Evolutionary conservation across 2,888 invertebrate species (phyloP).

Genomic region (Drosophila nr. perissopoda): DNA sequence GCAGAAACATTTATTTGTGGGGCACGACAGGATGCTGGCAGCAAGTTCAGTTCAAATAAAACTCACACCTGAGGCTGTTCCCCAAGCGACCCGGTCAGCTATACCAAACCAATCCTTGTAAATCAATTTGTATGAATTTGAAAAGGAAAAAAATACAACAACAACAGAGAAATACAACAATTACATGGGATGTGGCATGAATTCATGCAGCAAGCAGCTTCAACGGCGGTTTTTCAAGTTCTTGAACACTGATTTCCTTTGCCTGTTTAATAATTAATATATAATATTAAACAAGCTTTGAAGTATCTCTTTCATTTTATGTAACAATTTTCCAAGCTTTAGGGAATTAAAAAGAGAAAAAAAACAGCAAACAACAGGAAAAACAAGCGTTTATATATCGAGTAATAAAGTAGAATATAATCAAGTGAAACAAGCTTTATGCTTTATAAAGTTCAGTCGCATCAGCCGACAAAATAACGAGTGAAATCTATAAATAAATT

Average conservation of each 20-base stretch:
- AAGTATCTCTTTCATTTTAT: background rate
- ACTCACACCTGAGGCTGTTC: constrained; percentile 68
- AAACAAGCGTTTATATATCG: background rate
- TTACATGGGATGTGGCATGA: constrained; percentile 45
- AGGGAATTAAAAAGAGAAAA: background rate
- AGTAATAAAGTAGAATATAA: constrained; percentile 6
- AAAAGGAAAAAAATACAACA: background rate
- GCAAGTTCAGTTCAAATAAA: constrained; percentile 72
- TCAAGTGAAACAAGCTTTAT: background rate
- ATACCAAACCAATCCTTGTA: constrained; percentile 66
- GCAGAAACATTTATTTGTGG: background rate
- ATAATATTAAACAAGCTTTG: background rate
- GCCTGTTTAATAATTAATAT: background rate
- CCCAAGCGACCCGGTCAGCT: constrained; percentile 33
- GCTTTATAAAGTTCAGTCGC: constrained; percentile 13
- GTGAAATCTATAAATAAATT: constrained; percentile 34
- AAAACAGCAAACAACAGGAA: background rate
- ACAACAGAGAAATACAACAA: constrained; percentile 56
- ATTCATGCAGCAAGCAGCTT: background rate
- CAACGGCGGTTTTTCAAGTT: background rate
- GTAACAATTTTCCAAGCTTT: background rate
- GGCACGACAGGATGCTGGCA: constrained; percentile 14
- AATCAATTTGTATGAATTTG: constrained; percentile 69
- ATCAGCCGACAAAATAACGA: constrained; percentile 28
- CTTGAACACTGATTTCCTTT: background rate